Conservation (phyloP, 23 tunicate species). For the Corella eumyota region DNA sequence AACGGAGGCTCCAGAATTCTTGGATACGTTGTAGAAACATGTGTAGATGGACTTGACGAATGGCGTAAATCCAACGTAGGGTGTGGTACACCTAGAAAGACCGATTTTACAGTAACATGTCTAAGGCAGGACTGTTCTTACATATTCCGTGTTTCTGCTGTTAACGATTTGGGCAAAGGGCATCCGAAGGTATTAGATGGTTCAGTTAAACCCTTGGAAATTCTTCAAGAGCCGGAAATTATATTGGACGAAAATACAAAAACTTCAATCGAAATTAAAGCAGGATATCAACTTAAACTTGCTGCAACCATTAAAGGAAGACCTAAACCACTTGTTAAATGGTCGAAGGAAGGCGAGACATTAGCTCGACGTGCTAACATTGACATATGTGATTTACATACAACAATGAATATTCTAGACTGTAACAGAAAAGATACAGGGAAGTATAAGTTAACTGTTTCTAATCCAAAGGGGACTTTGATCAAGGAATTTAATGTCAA, state of each 20-base stretch:
- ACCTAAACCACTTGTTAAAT: conserved; percentile 65
- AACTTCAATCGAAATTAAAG: conserved; percentile 49
- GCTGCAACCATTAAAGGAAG: conserved; percentile 55
- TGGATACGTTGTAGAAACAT: conserved; percentile 77
- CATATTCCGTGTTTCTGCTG: conserved; percentile 84
- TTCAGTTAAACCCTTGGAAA: conserved; percentile 74
- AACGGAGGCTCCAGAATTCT: conserved; percentile 78
- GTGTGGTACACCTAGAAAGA: conserved; percentile 22
- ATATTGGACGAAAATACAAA: conserved; percentile 62
- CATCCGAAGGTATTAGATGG: conserved; percentile 33
- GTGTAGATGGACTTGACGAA: conserved; percentile 61
- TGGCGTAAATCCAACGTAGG: conserved; percentile 83
- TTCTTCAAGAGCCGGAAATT: conserved; percentile 78
- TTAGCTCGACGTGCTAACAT: conserved; percentile 69
- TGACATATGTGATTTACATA: conserved; percentile 34
- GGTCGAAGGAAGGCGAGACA: conserved; percentile 68
- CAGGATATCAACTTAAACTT: conserved; percentile 46
- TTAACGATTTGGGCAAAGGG: conserved; percentile 89
- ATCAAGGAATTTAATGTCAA: conserved; percentile 60
- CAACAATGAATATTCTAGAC: conserved; percentile 42
- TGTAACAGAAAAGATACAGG: conserved; percentile 64
- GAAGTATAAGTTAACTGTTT: conserved; percentile 53
- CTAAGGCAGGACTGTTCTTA: conserved; percentile 67
- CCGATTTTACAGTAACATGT: conserved; percentile 56
- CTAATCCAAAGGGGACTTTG: conserved; percentile 68